These are phyloP conservation scores for Philypnodon macrostomus DNA, from an alignment of 2,797 vertebrate genomes.

Conservation along the genomic window DNA sequence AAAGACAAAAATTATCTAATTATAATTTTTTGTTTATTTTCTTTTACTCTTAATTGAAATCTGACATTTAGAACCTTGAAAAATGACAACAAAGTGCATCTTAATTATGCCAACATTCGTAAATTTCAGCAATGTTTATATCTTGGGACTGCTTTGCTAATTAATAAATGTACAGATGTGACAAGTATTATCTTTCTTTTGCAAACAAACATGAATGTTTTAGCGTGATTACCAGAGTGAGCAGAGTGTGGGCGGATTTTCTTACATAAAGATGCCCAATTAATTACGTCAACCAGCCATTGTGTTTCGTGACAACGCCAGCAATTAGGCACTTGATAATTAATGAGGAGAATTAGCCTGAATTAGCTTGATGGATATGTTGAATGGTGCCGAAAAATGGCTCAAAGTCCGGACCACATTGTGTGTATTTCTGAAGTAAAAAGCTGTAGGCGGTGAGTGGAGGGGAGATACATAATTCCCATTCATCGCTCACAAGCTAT, in stretches of 20 bases:
- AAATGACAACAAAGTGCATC: neutral
- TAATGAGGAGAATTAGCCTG: slow-evolving; percentile 19
- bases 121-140: neutral
- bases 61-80: neutral
- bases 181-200: slow-evolving; percentile 3
- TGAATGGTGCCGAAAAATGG: neutral
- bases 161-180: slow-evolving; percentile 6
- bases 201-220: neutral
- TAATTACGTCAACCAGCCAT: slow-evolving; percentile 30
- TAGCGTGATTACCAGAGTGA: slow-evolving; percentile 34
- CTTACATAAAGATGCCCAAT: slow-evolving; percentile 34
- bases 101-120: neutral
- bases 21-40: too few species aligned
- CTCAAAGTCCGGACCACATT: slow-evolving; percentile 16
- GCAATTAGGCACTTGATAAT: slow-evolving; percentile 20
- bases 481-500: slow-evolving; percentile 49
- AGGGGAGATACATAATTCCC: slow-evolving; percentile 39
- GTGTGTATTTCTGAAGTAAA: slow-evolving; percentile 1
- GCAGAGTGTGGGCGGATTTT: slow-evolving; percentile 30
- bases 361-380: slow-evolving; percentile 13
- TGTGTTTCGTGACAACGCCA: slow-evolving; percentile 8
- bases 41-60: too few species aligned
- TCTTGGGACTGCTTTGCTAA: neutral
- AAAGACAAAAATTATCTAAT: too few species aligned
- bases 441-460: slow-evolving; percentile 4